phyloP scores from a whole-genome alignment of 2,113 vertebrate species.

The Otis tarda region DNA sequence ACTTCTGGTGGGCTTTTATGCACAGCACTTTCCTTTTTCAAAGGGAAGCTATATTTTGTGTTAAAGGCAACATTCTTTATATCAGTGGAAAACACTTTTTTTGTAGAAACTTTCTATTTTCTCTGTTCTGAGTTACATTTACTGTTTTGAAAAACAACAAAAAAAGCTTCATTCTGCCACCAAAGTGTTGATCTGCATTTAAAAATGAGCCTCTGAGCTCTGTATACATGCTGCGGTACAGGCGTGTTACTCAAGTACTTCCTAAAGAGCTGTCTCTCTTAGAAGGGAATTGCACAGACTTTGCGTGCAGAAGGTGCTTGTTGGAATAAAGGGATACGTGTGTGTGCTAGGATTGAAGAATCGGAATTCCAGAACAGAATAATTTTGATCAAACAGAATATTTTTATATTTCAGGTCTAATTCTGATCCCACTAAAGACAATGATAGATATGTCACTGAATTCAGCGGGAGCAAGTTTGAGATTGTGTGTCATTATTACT shows the following conservation, averaged over 20 bases:
- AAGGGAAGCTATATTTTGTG: background rate
- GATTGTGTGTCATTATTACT: too few species aligned
- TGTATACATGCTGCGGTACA: background rate
- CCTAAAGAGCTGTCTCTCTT: background rate
- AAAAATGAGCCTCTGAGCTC: background rate
- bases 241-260: background rate
- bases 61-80: background rate
- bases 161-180: background rate
- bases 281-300: background rate
- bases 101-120: background rate
- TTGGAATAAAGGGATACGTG: background rate
- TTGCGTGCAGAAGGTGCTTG: background rate
- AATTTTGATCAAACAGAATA: background rate
- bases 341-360: background rate
- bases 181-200: background rate
- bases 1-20: background rate
- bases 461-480: background rate
- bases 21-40: background rate
- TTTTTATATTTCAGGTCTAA: background rate
- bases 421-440: background rate
- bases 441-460: background rate
- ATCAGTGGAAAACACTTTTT: background rate
- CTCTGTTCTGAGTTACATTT: background rate
- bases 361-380: too few species aligned
- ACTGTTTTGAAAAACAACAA: background rate